Conservation (phyloP, 2,888 invertebrate species). For the Microctonus brassicae region DNA sequence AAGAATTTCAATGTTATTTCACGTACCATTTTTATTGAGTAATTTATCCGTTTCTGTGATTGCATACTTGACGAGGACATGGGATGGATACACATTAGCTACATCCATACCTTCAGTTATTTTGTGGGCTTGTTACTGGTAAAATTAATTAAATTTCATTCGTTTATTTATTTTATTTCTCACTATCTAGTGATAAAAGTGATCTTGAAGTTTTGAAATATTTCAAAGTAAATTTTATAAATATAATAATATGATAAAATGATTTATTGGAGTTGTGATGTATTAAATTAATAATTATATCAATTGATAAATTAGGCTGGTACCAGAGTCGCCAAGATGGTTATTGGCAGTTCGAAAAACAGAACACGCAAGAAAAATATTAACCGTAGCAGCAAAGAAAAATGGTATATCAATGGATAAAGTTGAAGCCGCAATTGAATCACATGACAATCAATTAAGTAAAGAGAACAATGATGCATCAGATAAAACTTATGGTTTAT, state of each 20-base stretch:
- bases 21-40: conserved; percentile 73
- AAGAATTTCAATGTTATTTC: conserved; percentile 71
- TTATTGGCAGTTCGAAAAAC: conserved; percentile 67
- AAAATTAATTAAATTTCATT: no score
- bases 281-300: not conserved
- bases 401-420: conserved; percentile 65
- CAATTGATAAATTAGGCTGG: conserved; percentile 60
- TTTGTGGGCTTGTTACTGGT: conserved; percentile 71
- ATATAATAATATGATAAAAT: no score
- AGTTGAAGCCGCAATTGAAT: conserved; percentile 58
- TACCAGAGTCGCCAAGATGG: conserved; percentile 72
- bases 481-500: conserved; percentile 64
- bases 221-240: no score
- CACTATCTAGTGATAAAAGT: no score
- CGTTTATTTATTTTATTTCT: no score
- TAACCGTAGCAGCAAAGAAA: conserved; percentile 65
- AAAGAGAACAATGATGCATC: conserved; percentile 65
- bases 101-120: conserved; percentile 70
- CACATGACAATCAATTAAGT: conserved; percentile 48
- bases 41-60: conserved; percentile 74
- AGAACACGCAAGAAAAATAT: conserved; percentile 64
- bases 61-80: conserved; percentile 74
- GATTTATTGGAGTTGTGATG: no score
- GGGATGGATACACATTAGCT: conserved; percentile 71
- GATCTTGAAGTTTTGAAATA: no score